Base-by-base conservation (phyloP, 2,797 vertebrate species). In the Pangasius larnaudii region DNA sequence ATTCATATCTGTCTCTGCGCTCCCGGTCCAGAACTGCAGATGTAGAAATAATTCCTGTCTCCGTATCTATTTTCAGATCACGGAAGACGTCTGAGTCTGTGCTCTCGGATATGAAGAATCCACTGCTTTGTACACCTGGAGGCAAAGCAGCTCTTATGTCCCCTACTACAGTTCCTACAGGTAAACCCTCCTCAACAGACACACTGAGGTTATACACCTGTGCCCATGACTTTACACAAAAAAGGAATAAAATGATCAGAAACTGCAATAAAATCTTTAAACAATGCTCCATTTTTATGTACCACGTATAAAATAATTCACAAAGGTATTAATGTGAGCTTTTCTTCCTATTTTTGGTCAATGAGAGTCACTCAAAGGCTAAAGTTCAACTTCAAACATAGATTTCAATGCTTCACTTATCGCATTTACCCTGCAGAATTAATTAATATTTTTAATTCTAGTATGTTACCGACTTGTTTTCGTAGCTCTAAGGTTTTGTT, bases 51-150 rank as follows among this genome's bases (percentile, higher is more conserved):
- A 98, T 94, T 86, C 98, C 98, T 0, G 97, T 98, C 93, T 97
- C 97, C 0, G 96, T 91, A 81, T 98, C 95, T 87, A 99, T 95
- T 65, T 98, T 97, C 93, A 99, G 93, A 89, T 98, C 98, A n/a
- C 95, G 95, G 90, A 98, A 95, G 88, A 99, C 94, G 3, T 96
- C 95, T 0, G 98, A 99, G 87, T 98, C 98, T 24, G 94, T 95
- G 86, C 96, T 96, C 90, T 99, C 98, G 0, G 98, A 99, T 88
- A 99, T 96, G 88, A 99, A 96, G 89, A 98, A 99, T 0, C 98
- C 98, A 0, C 95, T 95, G 46, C 90, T 94, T 0, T 94, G 95
- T 14, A 91, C 85, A 0, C 89, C 92, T 0, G 92, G 90, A 0
- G 94, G 95, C 33, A 98, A 89, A 5, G 93, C 97, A 0, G 97